Evolutionary conservation across 2,888 invertebrate species (phyloP).

Genomic region (Prenolepis imparis): DNA sequence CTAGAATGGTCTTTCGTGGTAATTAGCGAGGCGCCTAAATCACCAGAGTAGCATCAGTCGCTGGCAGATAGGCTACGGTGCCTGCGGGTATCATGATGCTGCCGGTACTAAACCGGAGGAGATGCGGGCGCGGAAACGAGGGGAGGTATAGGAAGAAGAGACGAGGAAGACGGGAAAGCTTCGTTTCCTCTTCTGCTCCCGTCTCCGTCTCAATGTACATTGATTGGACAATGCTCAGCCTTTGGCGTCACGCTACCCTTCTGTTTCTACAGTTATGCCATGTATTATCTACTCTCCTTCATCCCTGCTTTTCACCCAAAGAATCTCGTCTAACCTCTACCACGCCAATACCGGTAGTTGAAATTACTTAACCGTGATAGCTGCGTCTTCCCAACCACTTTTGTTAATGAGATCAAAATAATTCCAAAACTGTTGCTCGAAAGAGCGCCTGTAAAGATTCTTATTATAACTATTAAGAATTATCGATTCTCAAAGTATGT

Average conservation of each 20-base stretch:
- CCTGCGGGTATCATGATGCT: slow-evolving; percentile 81
- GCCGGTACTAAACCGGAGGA: slow-evolving; percentile 45
- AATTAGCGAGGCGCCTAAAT: slow-evolving; percentile 84
- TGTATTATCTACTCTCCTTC: background rate
- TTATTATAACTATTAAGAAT: background rate
- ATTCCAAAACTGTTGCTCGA: background rate
- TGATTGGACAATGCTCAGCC: slow-evolving; percentile 82
- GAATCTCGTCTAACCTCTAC: background rate
- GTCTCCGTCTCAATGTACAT: slow-evolving; percentile 81
- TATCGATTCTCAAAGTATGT: background rate
- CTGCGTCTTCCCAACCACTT: background rate
- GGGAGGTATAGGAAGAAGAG: slow-evolving; percentile 59
- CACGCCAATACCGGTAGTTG: background rate
- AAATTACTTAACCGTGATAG: slow-evolving; percentile 10
- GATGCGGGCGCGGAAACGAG: slow-evolving; percentile 19
- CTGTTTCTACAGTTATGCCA: slow-evolving; percentile 63
- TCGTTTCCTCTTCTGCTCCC: slow-evolving; percentile 65
- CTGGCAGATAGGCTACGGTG: slow-evolving; percentile 79
- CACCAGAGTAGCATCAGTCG: slow-evolving; percentile 79
- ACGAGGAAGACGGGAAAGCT: slow-evolving; percentile 33
- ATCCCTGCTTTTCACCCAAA: background rate
- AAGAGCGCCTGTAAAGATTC: background rate
- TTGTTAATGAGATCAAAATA: background rate
- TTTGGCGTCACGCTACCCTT: slow-evolving; percentile 68
- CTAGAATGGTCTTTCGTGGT: slow-evolving; percentile 79